Evolutionary conservation across 1,140 invertebrate genomes (phyloP).

Genomic region (Riptortus pedestris): DNA sequence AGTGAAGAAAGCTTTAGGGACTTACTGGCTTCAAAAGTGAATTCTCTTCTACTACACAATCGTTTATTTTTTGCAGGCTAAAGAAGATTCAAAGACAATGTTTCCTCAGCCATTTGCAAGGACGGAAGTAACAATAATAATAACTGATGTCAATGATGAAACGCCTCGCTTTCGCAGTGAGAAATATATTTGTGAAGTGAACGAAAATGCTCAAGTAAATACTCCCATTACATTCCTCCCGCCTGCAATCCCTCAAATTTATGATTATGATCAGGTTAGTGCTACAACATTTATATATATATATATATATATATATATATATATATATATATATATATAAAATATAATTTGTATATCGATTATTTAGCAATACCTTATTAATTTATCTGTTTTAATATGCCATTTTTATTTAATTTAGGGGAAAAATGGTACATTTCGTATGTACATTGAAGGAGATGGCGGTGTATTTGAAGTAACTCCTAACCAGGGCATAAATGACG

Average conservation of each 20-base stretch:
- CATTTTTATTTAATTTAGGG: no score
- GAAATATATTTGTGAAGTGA: constrained; percentile 75
- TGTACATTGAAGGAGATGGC: constrained; percentile 67
- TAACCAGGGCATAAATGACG: constrained; percentile 78
- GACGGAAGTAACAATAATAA: constrained; percentile 83
- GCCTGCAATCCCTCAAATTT: constrained; percentile 72
- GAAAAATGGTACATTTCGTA: constrained; percentile 80
- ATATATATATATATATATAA: constrained; percentile 8
- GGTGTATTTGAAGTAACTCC: constrained; percentile 85
- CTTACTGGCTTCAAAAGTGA: no score
- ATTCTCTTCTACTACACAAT: no score
- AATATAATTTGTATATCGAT: no score
- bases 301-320: constrained; percentile 14
- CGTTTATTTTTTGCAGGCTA: constrained; percentile 46
- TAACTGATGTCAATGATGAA: constrained; percentile 93
- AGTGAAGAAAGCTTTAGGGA: no score
- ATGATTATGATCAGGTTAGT: constrained; percentile 81
- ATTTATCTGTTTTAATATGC: no score
- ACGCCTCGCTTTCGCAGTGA: constrained; percentile 68
- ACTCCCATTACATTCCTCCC: constrained; percentile 80
- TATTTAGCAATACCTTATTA: no score
- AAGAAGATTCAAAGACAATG: constrained; percentile 49
- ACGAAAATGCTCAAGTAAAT: constrained; percentile 82
- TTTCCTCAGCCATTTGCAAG: constrained; percentile 59
- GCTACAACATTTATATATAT: no score